These are phyloP conservation scores for Agrenia bidenticulata DNA, from an alignment of 2,888 invertebrate genomes.

Conservation along the genomic window DNA sequence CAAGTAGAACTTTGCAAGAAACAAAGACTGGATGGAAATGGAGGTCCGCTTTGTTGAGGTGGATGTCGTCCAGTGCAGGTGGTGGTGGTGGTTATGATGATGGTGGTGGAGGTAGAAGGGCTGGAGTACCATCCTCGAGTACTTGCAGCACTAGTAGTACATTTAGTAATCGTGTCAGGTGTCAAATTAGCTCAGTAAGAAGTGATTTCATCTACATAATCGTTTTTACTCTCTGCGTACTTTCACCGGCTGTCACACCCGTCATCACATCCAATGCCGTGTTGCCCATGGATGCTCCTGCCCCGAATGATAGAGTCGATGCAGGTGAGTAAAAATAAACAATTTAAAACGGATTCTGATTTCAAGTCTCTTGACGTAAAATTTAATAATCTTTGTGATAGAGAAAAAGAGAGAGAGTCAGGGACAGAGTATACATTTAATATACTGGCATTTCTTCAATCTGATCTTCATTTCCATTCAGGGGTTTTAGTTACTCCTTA, in stretches of 20 bases:
- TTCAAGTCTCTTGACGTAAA: too few relatives aligned
- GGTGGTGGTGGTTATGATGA: background rate
- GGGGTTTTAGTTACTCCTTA: too few relatives aligned
- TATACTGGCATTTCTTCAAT: too few relatives aligned
- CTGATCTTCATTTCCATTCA: too few relatives aligned
- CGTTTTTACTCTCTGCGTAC: slow-evolving; percentile 46
- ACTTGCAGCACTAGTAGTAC: slow-evolving; percentile 3
- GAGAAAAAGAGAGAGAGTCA: too few relatives aligned
- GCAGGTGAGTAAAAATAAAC: slow-evolving; percentile 22
- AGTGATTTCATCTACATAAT: slow-evolving; percentile 53
- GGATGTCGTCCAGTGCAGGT: background rate
- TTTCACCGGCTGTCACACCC: slow-evolving; percentile 50
- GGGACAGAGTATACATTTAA: too few relatives aligned
- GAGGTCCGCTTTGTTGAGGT: background rate
- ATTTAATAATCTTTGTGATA: too few relatives aligned
- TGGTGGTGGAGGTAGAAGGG: background rate
- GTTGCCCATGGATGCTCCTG: slow-evolving; percentile 46
- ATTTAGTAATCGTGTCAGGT: slow-evolving; percentile 42
- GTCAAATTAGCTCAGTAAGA: slow-evolving; percentile 52
- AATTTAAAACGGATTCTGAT: too few relatives aligned
- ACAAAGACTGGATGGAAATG: slow-evolving; percentile 3
- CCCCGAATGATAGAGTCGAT: slow-evolving; percentile 23
- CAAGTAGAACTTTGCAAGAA: background rate
- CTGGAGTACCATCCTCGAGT: background rate
- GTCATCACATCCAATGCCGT: slow-evolving; percentile 51